These are phyloP conservation scores for Percina caprodes DNA, from an alignment of 2,113 vertebrate genomes.

Conservation along the genomic window DNA sequence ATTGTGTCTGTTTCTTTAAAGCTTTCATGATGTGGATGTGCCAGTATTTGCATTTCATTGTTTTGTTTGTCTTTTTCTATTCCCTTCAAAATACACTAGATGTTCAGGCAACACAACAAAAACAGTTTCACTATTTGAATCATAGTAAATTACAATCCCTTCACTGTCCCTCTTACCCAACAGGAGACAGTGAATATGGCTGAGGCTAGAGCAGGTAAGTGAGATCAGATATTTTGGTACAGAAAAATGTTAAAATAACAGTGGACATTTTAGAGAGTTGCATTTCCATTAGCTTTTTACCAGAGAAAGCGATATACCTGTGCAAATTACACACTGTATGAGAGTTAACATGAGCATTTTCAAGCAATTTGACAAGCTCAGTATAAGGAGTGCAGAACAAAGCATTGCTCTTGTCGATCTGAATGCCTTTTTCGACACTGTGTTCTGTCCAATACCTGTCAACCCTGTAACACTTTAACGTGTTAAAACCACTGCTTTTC, in stretches of 20 bases:
- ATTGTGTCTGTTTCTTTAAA: slow-evolving; percentile 3
- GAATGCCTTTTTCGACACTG: neutral
- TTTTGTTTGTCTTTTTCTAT: slow-evolving; percentile 4
- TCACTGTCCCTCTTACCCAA: slow-evolving; percentile 43
- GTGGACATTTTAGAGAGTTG: slow-evolving; percentile 9
- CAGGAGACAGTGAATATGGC: slow-evolving; percentile 54
- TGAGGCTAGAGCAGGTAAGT: slow-evolving; percentile 65
- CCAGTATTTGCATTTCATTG: slow-evolving; percentile 14
- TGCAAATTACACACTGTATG: neutral
- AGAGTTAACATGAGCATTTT: neutral
- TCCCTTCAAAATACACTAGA: neutral
- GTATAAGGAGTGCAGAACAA: slow-evolving; percentile 1
- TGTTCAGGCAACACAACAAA: slow-evolving; percentile 1
- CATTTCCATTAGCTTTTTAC: neutral
- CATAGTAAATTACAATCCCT: slow-evolving; percentile 11
- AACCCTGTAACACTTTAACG: neutral
- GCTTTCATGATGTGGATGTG: slow-evolving; percentile 2
- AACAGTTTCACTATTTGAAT: slow-evolving; percentile 17
- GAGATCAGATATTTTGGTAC: neutral
- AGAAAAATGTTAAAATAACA: neutral
- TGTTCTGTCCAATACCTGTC: slow-evolving; percentile 15
- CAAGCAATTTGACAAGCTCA: neutral
- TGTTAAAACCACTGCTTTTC: neutral
- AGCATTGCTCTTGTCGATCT: slow-evolving; percentile 19
- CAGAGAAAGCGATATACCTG: neutral